phyloP scores from a whole-genome alignment of 2,113 vertebrate species.

The Rhinopomastus cyanomelas region DNA sequence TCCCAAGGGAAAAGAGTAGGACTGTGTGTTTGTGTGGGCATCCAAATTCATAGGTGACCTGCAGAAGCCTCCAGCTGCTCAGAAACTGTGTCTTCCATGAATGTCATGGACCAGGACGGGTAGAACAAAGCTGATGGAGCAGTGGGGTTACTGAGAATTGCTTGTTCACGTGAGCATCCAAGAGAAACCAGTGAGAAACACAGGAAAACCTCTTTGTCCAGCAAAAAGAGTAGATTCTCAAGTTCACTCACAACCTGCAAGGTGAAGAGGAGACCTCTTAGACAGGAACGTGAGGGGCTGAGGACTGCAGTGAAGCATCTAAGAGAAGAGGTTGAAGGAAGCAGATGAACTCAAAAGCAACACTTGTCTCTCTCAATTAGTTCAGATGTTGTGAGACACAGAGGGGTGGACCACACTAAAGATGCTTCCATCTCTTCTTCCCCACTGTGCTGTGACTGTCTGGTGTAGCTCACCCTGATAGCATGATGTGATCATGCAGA shows the following conservation, averaged over 20 bases:
- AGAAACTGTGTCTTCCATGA: background rate
- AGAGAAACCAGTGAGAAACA: background rate
- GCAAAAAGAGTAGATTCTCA: background rate
- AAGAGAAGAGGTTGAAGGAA: background rate
- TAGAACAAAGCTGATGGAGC: background rate
- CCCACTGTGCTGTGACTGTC: too few relatives aligned
- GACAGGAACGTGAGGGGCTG: accelerated
- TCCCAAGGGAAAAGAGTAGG: background rate
- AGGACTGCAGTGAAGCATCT: background rate
- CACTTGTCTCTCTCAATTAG: background rate
- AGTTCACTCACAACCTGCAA: background rate
- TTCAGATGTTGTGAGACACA: background rate
- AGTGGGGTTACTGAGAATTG: background rate
- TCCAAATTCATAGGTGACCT: background rate
- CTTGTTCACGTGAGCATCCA: background rate
- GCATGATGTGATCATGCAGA: too few relatives aligned
- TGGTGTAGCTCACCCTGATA: background rate
- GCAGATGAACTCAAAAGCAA: background rate
- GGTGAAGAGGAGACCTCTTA: background rate
- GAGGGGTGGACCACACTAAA: too few relatives aligned
- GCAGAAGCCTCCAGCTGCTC: background rate
- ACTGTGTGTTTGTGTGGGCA: background rate
- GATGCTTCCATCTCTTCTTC: background rate
- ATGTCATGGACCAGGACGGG: background rate
- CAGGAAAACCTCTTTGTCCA: background rate